Evolutionary conservation across 2,888 invertebrate genomes (phyloP).

Genomic region (Alloplasta piceator): DNA sequence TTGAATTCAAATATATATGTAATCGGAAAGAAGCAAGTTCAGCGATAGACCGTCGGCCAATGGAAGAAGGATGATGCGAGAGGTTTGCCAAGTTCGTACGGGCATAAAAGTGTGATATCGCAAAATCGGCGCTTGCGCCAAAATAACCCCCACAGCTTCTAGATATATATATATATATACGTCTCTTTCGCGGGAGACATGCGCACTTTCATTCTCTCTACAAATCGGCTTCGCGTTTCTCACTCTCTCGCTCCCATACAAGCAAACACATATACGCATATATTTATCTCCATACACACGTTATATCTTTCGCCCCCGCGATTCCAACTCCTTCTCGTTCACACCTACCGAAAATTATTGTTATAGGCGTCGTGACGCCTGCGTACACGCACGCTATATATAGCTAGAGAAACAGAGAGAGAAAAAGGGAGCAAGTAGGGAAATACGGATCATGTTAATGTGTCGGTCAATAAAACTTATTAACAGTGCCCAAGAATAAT

Average conservation of each 20-base stretch:
- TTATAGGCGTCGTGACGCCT: conserved; percentile 78
- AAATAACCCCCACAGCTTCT: too few relatives aligned
- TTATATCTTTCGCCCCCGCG: conserved; percentile 61
- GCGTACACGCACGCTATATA: conserved; percentile 68
- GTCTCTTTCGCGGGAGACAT: conserved; percentile 53
- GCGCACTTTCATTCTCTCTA: conserved; percentile 60
- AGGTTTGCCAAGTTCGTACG: too few relatives aligned
- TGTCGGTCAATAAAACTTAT: too few relatives aligned
- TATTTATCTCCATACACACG: conserved; percentile 24
- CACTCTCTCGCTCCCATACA: conserved; percentile 27
- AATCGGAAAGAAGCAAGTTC: too few relatives aligned
- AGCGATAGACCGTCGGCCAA: too few relatives aligned
- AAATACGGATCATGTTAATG: background rate
- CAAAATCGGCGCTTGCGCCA: too few relatives aligned
- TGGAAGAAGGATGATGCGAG: too few relatives aligned
- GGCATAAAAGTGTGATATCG: too few relatives aligned
- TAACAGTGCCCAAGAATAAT: too few relatives aligned
- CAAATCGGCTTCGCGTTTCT: conserved; percentile 51
- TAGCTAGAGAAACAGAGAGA: conserved; percentile 4
- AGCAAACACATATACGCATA: conserved; percentile 1
- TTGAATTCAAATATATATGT: too few relatives aligned
- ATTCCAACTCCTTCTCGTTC: conserved; percentile 74
- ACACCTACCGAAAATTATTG: conserved; percentile 80
- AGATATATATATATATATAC: too few relatives aligned
- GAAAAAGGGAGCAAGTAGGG: background rate